Evolutionary conservation across 2,113 vertebrate species (phyloP).

Genomic region (Cyanoramphus novaezelandiae): DNA sequence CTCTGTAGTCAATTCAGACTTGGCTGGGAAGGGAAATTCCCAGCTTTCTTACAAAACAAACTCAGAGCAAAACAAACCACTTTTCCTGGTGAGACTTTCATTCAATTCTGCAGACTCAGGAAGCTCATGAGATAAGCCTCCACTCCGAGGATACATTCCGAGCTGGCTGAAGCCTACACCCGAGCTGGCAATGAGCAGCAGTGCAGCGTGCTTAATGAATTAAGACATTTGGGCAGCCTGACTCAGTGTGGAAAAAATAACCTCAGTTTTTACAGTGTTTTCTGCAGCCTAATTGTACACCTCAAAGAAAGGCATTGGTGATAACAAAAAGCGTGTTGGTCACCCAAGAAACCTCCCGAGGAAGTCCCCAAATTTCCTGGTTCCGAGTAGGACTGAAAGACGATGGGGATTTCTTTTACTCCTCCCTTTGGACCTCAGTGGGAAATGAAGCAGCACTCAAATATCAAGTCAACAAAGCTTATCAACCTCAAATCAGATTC

Average conservation of each 20-base stretch:
- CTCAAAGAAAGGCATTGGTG: background rate
- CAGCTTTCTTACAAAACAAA: constrained; percentile 69
- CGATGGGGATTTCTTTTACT: background rate
- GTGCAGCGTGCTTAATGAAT: background rate
- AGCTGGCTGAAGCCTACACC: background rate
- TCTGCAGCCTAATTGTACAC: background rate
- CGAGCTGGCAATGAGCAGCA: background rate
- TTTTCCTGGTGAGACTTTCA: constrained; percentile 70
- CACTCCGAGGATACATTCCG: background rate
- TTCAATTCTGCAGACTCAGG: constrained; percentile 67
- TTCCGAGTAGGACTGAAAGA: background rate
- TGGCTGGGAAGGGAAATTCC: constrained; percentile 65
- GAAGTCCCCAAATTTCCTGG: background rate
- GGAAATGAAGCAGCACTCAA: background rate
- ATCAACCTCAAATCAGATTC: background rate
- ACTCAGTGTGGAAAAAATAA: background rate
- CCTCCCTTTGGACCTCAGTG: background rate
- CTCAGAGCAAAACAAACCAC: constrained; percentile 62
- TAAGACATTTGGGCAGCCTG: background rate
- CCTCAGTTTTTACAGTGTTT: background rate
- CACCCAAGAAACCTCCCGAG: background rate
- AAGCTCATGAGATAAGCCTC: constrained; percentile 53
- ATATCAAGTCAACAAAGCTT: background rate
- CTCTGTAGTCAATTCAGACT: background rate
- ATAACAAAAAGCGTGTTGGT: background rate